These are phyloP conservation scores for Oligia fasciuncula DNA, from an alignment of 2,888 invertebrate genomes.

Conservation along the genomic window DNA sequence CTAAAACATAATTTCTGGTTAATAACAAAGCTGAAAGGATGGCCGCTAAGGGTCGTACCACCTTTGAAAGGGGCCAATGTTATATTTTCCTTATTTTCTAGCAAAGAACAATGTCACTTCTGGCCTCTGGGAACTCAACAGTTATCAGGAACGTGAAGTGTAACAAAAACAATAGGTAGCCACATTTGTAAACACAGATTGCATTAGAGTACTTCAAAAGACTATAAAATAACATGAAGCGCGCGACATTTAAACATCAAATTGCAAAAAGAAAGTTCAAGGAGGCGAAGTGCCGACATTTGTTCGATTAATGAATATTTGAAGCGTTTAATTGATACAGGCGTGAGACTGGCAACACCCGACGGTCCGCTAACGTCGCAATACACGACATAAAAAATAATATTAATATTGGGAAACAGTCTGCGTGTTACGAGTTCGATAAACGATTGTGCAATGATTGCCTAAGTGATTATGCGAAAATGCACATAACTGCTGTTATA, in stretches of 20 bases:
- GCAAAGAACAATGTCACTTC: background rate
- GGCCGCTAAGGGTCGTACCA: background rate
- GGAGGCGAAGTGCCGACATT: conserved; percentile 69
- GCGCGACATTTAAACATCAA: conserved; percentile 36
- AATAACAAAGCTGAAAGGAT: background rate
- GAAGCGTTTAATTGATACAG: conserved; percentile 75
- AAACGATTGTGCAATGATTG: conserved; percentile 50
- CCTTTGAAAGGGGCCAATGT: background rate
- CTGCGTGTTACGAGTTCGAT: conserved; percentile 36
- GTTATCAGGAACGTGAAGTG: background rate
- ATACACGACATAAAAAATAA: conserved; percentile 20
- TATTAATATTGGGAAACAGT: conserved; percentile 34
- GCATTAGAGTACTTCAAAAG: conserved; percentile 13
- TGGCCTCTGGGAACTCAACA: conserved; percentile 1
- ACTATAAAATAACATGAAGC: conserved; percentile 13
- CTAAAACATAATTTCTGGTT: background rate
- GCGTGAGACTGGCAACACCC: conserved; percentile 79
- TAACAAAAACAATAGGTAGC: conserved; percentile 18
- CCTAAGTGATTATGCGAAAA: conserved; percentile 49
- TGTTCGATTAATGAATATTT: conserved; percentile 78
- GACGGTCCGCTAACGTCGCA: conserved; percentile 46
- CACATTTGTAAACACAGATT: conserved; percentile 3
- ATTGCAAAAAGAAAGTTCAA: conserved; percentile 81
- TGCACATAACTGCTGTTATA: conserved; percentile 45
- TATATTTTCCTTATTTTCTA: conserved; percentile 3